Evolutionary conservation across 2,888 invertebrate genomes (phyloP).

Genomic region (Stenodera caucasica): DNA sequence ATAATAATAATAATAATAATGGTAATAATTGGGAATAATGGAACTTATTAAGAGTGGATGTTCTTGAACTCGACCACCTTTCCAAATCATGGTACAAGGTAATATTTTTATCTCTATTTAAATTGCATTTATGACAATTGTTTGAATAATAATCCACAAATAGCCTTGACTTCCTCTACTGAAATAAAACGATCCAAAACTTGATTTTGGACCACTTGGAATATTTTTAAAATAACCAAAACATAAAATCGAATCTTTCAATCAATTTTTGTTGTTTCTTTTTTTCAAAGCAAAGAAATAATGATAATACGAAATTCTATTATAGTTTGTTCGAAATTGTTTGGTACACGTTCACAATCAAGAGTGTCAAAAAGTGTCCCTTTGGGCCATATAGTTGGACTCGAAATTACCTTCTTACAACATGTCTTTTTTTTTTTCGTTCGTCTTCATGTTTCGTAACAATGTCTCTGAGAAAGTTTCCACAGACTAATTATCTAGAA

Average conservation of each 20-base stretch:
- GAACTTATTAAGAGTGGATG: too few relatives aligned
- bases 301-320: background rate
- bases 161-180: background rate
- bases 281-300: too few relatives aligned
- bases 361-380: background rate
- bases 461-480: too few relatives aligned
- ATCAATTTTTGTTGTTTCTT: too few relatives aligned
- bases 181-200: too few relatives aligned
- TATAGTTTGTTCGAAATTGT: background rate
- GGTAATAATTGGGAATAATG: too few relatives aligned
- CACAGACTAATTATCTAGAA: too few relatives aligned
- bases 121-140: background rate
- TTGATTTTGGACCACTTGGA: too few relatives aligned
- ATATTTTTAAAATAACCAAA: too few relatives aligned
- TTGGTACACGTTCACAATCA: background rate
- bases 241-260: too few relatives aligned
- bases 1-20: too few relatives aligned
- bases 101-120: background rate
- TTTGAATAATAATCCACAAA: background rate
- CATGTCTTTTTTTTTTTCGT: background rate
- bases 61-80: conserved; percentile 2
- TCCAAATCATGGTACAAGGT: conserved; percentile 4
- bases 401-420: background rate
- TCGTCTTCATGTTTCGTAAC: background rate
- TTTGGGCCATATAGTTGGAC: background rate